These are phyloP conservation scores for Megastigmus dorsalis DNA, from an alignment of 2,888 invertebrate genomes.

Conservation along the genomic window DNA sequence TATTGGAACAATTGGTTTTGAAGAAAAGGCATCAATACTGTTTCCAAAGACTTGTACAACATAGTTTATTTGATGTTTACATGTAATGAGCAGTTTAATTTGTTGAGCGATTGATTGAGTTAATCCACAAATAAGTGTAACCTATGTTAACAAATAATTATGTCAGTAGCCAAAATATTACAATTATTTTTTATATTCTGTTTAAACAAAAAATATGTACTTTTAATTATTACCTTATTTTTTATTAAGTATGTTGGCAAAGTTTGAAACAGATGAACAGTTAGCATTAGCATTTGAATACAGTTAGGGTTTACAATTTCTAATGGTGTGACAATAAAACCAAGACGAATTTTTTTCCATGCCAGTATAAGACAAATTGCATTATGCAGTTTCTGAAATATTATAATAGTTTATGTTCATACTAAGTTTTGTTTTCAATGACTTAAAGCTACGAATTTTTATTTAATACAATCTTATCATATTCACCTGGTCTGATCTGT, in stretches of 20 bases:
- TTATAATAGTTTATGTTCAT: too few species aligned
- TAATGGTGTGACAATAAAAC: constrained; percentile 76
- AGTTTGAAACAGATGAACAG: constrained; percentile 77
- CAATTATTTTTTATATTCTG: too few species aligned
- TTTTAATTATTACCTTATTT: constrained; percentile 56
- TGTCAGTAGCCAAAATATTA: too few species aligned
- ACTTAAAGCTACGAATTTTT: too few species aligned
- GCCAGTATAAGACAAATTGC: constrained; percentile 77
- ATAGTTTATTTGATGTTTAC: constrained; percentile 57
- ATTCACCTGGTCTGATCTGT: too few species aligned
- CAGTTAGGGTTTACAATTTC: constrained; percentile 77
- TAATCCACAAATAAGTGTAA: constrained; percentile 60
- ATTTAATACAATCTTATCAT: too few species aligned
- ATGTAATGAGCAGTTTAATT: constrained; percentile 58
- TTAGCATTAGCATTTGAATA: constrained; percentile 78
- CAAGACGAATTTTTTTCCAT: constrained; percentile 77
- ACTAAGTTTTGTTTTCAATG: too few species aligned
- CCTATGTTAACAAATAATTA: constrained; percentile 53
- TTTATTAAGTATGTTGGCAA: constrained; percentile 75
- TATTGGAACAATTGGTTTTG: constrained; percentile 56
- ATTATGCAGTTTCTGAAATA: constrained; percentile 76
- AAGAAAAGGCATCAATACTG: constrained; percentile 57
- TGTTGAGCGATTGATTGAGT: constrained; percentile 55
- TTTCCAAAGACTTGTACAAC: constrained; percentile 63
- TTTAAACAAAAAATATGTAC: too few species aligned